A percentile compares a stretch with the other conserved stretches of the same genome.
These are phyloP conservation scores for Diarsia mendica DNA, from an alignment of 2,888 invertebrate genomes.

Conservation along the genomic window DNA sequence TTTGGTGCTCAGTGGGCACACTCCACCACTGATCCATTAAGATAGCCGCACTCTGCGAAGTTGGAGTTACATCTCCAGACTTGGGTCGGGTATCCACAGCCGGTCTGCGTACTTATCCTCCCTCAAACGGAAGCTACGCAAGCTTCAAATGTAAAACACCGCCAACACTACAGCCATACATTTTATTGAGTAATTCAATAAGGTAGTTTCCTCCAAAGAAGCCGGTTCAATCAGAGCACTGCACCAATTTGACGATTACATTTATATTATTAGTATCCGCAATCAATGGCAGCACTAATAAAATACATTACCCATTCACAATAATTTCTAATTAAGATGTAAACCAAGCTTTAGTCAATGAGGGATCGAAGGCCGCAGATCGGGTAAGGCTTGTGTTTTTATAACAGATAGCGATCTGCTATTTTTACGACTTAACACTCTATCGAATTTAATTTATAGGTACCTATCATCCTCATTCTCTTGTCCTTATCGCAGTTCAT, in stretches of 20 bases:
- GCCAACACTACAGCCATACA: constrained; percentile 45
- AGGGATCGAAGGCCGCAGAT: constrained; percentile 32
- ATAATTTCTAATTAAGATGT: constrained; percentile 76
- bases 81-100: neutral
- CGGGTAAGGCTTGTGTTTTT: constrained; percentile 22
- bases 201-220: constrained; percentile 68
- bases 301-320: constrained; percentile 74
- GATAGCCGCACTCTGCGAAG: no score
- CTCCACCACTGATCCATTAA: neutral
- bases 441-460: neutral
- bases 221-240: constrained; percentile 73
- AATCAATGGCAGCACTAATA: constrained; percentile 72
- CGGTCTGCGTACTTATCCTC: neutral
- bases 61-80: neutral
- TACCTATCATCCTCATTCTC: no score
- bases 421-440: neutral
- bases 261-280: constrained; percentile 73
- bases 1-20: neutral
- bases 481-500: no score
- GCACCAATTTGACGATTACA: constrained; percentile 65
- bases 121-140: neutral
- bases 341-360: constrained; percentile 28
- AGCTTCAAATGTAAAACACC: neutral
- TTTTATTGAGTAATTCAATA: constrained; percentile 69
- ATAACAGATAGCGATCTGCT: neutral